These are phyloP conservation scores for Trinorchestia longiramus DNA, from an alignment of 1,140 invertebrate genomes.

Conservation along the genomic window DNA sequence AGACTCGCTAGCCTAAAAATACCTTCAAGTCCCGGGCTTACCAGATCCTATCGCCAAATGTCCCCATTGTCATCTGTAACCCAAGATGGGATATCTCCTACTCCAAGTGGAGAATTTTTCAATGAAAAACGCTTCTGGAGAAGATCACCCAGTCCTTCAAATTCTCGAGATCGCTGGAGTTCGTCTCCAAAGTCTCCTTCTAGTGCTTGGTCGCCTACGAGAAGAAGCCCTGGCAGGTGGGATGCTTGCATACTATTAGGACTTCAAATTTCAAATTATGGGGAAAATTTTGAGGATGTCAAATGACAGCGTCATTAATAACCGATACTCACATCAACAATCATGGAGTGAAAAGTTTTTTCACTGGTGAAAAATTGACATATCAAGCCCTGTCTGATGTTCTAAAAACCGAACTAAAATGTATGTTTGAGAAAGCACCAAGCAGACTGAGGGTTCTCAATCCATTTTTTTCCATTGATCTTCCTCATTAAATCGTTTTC, in stretches of 20 bases:
- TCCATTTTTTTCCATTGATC: not conserved
- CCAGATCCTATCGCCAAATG: not conserved
- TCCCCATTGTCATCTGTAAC: not conserved
- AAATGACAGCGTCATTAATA: not conserved
- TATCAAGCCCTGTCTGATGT: not conserved
- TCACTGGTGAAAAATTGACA: not conserved
- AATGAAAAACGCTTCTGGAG: constrained; percentile 20
- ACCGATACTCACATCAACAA: not conserved
- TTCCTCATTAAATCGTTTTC: not conserved
- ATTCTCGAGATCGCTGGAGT: constrained; percentile 10
- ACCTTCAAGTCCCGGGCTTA: not conserved
- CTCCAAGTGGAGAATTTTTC: not conserved
- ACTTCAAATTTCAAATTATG: not conserved
- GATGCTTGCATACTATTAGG: not conserved
- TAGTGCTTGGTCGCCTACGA: not conserved
- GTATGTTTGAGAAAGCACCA: not conserved
- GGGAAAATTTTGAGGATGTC: not conserved
- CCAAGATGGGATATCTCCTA: not conserved
- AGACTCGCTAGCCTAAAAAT: not conserved
- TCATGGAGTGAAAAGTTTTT: not conserved
- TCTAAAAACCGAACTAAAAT: not conserved
- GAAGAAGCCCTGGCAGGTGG: constrained; percentile 26
- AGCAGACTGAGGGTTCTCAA: not conserved
- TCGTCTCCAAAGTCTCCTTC: not conserved
- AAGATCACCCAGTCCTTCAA: constrained; percentile 32